A percentile compares a stretch with the other conserved stretches of the same genome.
phyloP scores from a whole-genome alignment of 2,888 invertebrate genomes.

The Xanthorhoe spadicearia region DNA sequence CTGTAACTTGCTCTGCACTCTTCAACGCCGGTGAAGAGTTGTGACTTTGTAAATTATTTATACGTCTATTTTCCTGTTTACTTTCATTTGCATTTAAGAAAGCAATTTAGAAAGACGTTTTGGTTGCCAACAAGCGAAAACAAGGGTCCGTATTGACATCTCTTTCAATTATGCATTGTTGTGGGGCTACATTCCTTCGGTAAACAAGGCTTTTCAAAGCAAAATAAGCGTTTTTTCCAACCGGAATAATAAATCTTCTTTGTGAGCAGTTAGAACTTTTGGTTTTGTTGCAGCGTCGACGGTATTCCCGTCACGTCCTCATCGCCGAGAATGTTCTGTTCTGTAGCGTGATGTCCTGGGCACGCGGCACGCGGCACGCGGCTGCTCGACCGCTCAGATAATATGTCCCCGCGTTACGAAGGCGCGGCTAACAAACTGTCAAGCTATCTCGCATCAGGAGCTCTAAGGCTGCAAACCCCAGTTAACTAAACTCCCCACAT shows the following conservation, averaged over 20 bases:
- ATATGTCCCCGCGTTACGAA: slow-evolving; percentile 2
- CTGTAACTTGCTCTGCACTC: slow-evolving; percentile 2
- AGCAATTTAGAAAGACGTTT: slow-evolving; percentile 60
- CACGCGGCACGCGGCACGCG: neutral
- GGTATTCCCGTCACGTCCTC: slow-evolving; percentile 5
- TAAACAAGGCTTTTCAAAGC: neutral
- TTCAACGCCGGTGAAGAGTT: slow-evolving; percentile 49
- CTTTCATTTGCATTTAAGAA: slow-evolving; percentile 70
- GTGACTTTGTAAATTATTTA: slow-evolving; percentile 65
- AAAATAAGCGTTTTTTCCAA: neutral
- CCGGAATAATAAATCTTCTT: slow-evolving; percentile 6
- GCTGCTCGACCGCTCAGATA: slow-evolving; percentile 4
- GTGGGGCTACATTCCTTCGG: slow-evolving; percentile 6
- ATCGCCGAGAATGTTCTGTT: slow-evolving; percentile 5
- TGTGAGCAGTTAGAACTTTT: neutral
- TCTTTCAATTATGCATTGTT: slow-evolving; percentile 18
- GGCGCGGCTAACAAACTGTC: slow-evolving; percentile 23
- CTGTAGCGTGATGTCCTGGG: neutral
- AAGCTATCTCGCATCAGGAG: slow-evolving; percentile 21
- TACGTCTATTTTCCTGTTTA: slow-evolving; percentile 64
- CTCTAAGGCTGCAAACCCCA: slow-evolving; percentile 23
- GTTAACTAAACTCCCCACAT: slow-evolving; percentile 39
- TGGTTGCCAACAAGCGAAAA: slow-evolving; percentile 43
- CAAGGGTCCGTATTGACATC: slow-evolving; percentile 36
- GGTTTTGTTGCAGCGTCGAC: neutral